Evolutionary conservation across 2,113 vertebrate species (phyloP).

Genomic region (Collichthys lucidus): DNA sequence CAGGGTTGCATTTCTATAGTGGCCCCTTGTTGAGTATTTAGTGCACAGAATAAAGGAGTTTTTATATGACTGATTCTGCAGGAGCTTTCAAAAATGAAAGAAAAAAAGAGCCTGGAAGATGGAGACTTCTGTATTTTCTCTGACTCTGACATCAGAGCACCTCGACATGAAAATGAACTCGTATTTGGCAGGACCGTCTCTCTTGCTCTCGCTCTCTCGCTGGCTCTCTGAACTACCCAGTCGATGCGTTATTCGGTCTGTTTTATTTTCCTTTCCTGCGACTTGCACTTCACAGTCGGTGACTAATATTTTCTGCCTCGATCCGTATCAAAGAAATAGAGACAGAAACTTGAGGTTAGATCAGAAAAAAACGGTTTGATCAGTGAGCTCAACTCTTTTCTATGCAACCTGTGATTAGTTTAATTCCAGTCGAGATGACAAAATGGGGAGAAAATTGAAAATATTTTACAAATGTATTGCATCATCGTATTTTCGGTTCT

Average conservation of each 20-base stretch:
- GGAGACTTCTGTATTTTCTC: constrained; percentile 26
- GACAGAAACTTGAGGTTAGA: constrained; percentile 23
- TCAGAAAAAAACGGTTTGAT: neutral
- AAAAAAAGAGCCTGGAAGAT: constrained; percentile 10
- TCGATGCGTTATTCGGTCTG: constrained; percentile 47
- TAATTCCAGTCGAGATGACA: neutral
- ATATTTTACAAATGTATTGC: neutral
- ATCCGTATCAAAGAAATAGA: constrained; percentile 51
- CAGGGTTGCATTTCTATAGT: neutral
- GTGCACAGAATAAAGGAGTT: constrained; percentile 11
- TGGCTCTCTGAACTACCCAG: neutral
- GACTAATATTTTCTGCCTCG: constrained; percentile 81
- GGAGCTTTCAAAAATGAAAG: neutral
- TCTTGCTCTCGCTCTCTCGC: neutral
- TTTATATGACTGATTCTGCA: constrained; percentile 14
- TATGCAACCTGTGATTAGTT: constrained; percentile 8
- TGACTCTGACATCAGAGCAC: constrained; percentile 36
- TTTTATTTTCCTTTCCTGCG: constrained; percentile 69
- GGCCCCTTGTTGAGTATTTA: neutral
- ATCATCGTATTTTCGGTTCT: neutral
- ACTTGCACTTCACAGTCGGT: constrained; percentile 69
- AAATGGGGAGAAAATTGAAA: neutral
- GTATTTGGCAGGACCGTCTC: constrained; percentile 14
- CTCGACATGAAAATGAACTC: constrained; percentile 35
- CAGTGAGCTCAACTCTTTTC: neutral